Base-by-base conservation (phyloP, 2,888 invertebrate species). In the Formica aserva region DNA sequence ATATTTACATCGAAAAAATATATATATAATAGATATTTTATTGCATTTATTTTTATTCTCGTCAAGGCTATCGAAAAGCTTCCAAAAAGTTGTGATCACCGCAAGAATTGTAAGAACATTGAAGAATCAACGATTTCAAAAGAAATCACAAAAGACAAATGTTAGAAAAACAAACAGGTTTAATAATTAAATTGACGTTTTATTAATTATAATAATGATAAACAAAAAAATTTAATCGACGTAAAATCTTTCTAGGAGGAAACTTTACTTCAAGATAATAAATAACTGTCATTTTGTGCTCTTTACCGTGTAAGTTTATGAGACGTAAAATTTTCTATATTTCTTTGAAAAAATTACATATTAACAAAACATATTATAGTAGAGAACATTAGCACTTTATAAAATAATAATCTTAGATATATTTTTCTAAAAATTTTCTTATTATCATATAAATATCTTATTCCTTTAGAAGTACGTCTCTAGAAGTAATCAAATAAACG, bases 31-130 rank as follows among this genome's bases (percentile, higher is more conserved):
- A 8, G 13, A 41, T 15, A 71, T 32, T 71, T 45, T 0, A 32
- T 18, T 41, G n/a, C n/a, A 9, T 45, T 77, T 67, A 38, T 15
- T 60, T 41, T 32, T 38, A 26, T 29, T 55, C 4, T 9, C 15
- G n/a, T 71, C 13, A 55, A 88, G 86, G 5, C 60, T 9, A 11
- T 63, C 0, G 60, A 86, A 32, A 52, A 62, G 3, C 62, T 26
- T 35, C 60, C 52, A 11, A 32, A 48, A 22, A 22, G 35, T 13
- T 86, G 86, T 52, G 38, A 72, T n/a, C 11, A 22, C 71, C 69
- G 29, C 6, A 63, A 52, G 18, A 45, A 76, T 4, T 88, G 85
- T 22, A 62, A 48, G 22, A 60, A 52, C 32, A 26, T 67, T 6
- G 72, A 71, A 35, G 80, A 86, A 41, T 38, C 15, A 29, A 32